phyloP scores from a whole-genome alignment of 1,140 invertebrate species.

The Oryzaephilus surinamensis region DNA sequence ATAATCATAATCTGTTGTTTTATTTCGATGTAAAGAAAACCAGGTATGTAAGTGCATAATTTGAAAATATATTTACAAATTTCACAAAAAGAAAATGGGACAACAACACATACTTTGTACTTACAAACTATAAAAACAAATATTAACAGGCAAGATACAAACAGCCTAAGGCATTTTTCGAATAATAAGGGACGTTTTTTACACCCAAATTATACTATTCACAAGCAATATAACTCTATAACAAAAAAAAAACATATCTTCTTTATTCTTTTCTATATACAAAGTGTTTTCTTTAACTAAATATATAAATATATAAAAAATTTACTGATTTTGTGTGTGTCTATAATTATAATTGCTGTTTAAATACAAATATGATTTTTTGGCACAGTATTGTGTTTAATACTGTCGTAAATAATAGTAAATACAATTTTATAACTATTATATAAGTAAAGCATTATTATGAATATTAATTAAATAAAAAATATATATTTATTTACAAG shows the following conservation, averaged over 20 bases:
- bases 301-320: no score
- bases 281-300: no score
- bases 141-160: slow-evolving; percentile 34
- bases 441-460: neutral
- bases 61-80: slow-evolving; percentile 34
- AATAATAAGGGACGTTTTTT: slow-evolving; percentile 20
- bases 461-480: slow-evolving; percentile 1
- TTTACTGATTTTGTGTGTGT: no score
- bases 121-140: slow-evolving; percentile 32
- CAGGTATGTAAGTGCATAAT: slow-evolving; percentile 24
- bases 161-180: slow-evolving; percentile 33
- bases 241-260: slow-evolving; percentile 11
- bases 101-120: slow-evolving; percentile 33
- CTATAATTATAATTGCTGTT: no score
- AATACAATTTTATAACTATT: slow-evolving; percentile 4
- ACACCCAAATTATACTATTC: slow-evolving; percentile 15
- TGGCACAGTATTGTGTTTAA: slow-evolving; percentile 24
- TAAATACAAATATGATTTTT: no score
- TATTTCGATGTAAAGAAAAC: no score
- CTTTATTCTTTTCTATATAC: no score
- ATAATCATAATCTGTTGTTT: no score
- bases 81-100: slow-evolving; percentile 29
- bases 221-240: slow-evolving; percentile 23
- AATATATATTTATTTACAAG: slow-evolving; percentile 1
- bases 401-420: slow-evolving; percentile 13